Percentiles rank a stretch among this genome's conserved stretches.
Conservation (phyloP, 2,113 vertebrate genomes). For the Prunella himalayana region DNA sequence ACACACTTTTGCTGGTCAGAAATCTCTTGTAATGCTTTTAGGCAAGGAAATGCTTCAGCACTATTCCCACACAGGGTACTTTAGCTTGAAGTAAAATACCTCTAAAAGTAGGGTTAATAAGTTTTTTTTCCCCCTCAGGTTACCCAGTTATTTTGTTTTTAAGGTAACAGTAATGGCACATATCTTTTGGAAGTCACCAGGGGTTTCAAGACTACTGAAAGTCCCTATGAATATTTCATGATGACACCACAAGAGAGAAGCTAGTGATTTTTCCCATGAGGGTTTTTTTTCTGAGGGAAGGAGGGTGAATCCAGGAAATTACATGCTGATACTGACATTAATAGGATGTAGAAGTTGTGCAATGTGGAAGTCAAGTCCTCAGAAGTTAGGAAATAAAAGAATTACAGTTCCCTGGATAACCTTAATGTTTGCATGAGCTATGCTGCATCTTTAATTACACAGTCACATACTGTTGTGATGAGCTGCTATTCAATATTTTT, state of each 20-base stretch:
- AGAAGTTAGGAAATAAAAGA: not conserved
- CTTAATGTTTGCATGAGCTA: not conserved
- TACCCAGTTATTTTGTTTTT: not conserved
- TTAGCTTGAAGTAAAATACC: not conserved
- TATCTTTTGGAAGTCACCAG: not conserved
- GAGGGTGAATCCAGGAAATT: not conserved
- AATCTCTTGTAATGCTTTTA: not conserved
- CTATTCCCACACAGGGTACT: not conserved
- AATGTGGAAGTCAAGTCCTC: not conserved
- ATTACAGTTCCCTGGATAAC: not conserved
- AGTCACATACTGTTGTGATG: not conserved
- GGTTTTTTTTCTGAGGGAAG: not conserved
- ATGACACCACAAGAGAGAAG: not conserved
- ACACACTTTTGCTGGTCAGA: not conserved
- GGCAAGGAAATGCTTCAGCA: not conserved
- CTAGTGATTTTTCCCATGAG: not conserved
- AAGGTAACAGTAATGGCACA: not conserved
- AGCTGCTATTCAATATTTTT: constrained; percentile 2
- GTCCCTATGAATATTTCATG: not conserved
- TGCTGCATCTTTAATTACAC: constrained; percentile 4
- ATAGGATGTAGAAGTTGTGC: not conserved
- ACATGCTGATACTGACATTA: not conserved
- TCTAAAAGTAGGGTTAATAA: not conserved
- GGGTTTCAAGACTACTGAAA: not conserved
- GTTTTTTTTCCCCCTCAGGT: not conserved